Conservation (phyloP, 2,888 invertebrate species). For the Agrochola lychnidis region DNA sequence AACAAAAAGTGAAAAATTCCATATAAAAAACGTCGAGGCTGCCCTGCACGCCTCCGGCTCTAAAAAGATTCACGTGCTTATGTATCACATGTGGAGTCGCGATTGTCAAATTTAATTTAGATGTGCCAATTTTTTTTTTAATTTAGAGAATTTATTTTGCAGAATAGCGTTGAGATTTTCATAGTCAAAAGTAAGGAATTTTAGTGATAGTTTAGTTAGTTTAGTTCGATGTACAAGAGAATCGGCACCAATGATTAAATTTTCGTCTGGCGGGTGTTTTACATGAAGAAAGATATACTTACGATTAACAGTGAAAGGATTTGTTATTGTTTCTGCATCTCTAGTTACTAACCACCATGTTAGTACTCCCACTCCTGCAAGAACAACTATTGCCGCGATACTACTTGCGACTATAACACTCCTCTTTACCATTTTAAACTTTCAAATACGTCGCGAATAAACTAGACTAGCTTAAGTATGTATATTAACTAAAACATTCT, state of each 20-base stretch:
- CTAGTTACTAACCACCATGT: conserved; percentile 77
- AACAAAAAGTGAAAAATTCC: too few species aligned
- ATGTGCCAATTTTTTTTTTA: too few species aligned
- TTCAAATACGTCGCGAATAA: conserved; percentile 3
- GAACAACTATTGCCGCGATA: conserved; percentile 59
- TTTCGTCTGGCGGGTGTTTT: neutral
- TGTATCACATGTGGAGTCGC: too few species aligned
- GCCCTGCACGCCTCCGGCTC: too few species aligned
- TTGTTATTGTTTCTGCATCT: conserved; percentile 24
- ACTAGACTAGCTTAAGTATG: conserved; percentile 1
- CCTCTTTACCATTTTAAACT: conserved; percentile 63
- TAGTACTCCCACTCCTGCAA: conserved; percentile 72
- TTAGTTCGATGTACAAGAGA: too few species aligned
- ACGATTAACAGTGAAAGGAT: conserved; percentile 33
- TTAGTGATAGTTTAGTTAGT: too few species aligned
- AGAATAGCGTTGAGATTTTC: too few species aligned
- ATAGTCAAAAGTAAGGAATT: too few species aligned
- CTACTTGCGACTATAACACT: conserved; percentile 66
- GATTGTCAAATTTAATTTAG: too few species aligned
- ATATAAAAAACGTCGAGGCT: too few species aligned
- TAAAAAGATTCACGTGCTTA: too few species aligned
- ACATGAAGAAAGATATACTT: conserved; percentile 27
- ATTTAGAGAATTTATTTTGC: too few species aligned
- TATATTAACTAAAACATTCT: conserved; percentile 15
- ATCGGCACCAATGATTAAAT: neutral